These are phyloP conservation scores for Achlya flavicornis DNA, from an alignment of 2,888 invertebrate species.

Conservation along the genomic window DNA sequence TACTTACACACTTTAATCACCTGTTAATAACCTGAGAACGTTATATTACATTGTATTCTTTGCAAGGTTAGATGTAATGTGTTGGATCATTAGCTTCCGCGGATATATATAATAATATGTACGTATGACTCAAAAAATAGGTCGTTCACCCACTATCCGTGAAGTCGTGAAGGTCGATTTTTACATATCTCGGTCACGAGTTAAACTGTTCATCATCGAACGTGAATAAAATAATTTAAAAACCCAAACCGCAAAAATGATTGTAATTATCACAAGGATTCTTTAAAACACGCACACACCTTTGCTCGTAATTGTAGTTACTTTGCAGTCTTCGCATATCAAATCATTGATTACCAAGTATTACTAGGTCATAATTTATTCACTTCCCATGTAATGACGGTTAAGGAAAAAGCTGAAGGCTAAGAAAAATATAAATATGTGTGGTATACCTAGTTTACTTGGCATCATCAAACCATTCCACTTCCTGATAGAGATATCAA, in stretches of 20 bases:
- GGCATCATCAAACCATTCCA: too few species aligned
- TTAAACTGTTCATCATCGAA: conserved; percentile 36
- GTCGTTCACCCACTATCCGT: conserved; percentile 58
- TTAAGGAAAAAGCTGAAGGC: neutral
- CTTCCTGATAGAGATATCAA: neutral
- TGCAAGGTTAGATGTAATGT: conserved; percentile 13
- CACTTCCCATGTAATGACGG: neutral
- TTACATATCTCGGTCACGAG: conserved; percentile 50
- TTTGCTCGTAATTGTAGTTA: conserved; percentile 28
- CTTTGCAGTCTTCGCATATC: neutral
- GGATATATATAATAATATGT: conserved; percentile 16
- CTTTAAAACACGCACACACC: conserved; percentile 47
- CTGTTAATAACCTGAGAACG: conserved; percentile 4
- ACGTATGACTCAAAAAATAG: conserved; percentile 46
- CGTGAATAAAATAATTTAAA: conserved; percentile 34
- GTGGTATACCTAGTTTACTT: too few species aligned
- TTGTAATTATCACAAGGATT: conserved; percentile 46
- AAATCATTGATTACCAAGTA: neutral
- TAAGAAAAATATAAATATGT: neutral
- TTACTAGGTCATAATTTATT: neutral
- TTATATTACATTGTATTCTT: neutral
- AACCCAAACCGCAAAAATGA: conserved; percentile 33
- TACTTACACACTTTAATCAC: conserved; percentile 4
- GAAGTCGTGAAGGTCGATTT: conserved; percentile 55
- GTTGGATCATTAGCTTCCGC: conserved; percentile 22